These are phyloP conservation scores for Artemia sinica DNA, from an alignment of 2,888 invertebrate species.

Conservation along the genomic window DNA sequence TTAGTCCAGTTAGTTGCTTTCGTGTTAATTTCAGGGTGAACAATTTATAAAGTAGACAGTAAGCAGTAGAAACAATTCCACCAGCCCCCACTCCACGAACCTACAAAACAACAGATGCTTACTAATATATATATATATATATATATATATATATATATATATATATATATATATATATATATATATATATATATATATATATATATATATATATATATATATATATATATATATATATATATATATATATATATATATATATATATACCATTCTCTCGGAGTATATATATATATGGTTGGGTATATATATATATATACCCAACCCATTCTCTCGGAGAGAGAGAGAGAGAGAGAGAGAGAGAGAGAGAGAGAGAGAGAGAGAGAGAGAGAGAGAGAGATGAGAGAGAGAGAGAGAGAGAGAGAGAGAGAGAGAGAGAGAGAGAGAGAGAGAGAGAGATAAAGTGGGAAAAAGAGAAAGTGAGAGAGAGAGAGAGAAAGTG, in stretches of 20 bases:
- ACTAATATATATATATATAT: not conserved
- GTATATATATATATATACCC: too few species aligned
- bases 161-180: slow-evolving; percentile 18
- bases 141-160: slow-evolving; percentile 10
- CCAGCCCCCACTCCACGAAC: slow-evolving; percentile 97
- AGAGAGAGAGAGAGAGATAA: too few species aligned
- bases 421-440: too few species aligned
- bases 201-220: slow-evolving; percentile 16
- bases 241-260: slow-evolving; percentile 18
- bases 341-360: too few species aligned
- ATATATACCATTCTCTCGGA: too few species aligned
- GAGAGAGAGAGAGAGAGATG: too few species aligned
- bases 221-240: slow-evolving; percentile 18
- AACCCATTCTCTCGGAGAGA: too few species aligned
- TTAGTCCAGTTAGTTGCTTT: slow-evolving; percentile 86
- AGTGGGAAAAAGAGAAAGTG: too few species aligned
- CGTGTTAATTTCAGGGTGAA: slow-evolving; percentile 90
- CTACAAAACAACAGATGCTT: slow-evolving; percentile 4
- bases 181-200: slow-evolving; percentile 15
- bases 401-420: too few species aligned
- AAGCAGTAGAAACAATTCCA: slow-evolving; percentile 98
- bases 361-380: too few species aligned
- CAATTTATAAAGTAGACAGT: slow-evolving; percentile 92
- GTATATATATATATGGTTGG: slow-evolving; percentile 18
- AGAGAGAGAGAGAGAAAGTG: too few species aligned